Base-by-base conservation (phyloP, 1,140 invertebrate species). In the Trachelipus rathkii region DNA sequence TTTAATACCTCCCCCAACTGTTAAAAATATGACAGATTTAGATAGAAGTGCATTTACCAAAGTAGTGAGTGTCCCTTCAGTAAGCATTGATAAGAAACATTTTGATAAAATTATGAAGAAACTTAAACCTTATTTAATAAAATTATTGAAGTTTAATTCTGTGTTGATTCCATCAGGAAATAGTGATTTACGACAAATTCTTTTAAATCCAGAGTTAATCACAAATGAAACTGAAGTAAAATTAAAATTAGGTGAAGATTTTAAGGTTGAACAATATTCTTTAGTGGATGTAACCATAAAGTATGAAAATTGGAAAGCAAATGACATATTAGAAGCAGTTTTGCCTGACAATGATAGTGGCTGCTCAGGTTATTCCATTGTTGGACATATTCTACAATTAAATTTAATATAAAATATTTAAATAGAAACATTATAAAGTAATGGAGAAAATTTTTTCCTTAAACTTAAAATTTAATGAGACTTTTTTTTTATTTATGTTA, bases 321-420 rank as follows among this genome's bases (percentile, higher is more conserved):
- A 93, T 78, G 89, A 91, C 74, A 89, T 97, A 78, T 86, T 98
- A 0, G 90, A 90, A 84, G 90, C 93, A 53, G 88, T 99, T 70
- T 84, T 98, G 23, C 95, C 96, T 3, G 85, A 88, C 78, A 88
- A 91, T 73, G 85, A 91, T 77, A 90, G 92, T 77, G 88, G 89
- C 66, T 88, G 94, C 5, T 89, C 92, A 71, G 90, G 94, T 60
- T 98, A 90, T 83, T 95, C 93, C 15, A 87, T 90, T 83, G 89
- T 97, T 82, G 97, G 97, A 0, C 96, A 98, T 83, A 96, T 99
- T 77, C 87, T 97, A 76, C 97, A 99, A 85, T 83, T 99, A 10
- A 99, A 99, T 87, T 85, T 99, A 19, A 87, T n/a, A n/a, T n/a
- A n/a, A n/a, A n/a, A n/a, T n/a, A n/a, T n/a, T n/a, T n/a, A n/a